Evolutionary conservation across 2,888 invertebrate species (phyloP).

Genomic region (Acronicta alni): DNA sequence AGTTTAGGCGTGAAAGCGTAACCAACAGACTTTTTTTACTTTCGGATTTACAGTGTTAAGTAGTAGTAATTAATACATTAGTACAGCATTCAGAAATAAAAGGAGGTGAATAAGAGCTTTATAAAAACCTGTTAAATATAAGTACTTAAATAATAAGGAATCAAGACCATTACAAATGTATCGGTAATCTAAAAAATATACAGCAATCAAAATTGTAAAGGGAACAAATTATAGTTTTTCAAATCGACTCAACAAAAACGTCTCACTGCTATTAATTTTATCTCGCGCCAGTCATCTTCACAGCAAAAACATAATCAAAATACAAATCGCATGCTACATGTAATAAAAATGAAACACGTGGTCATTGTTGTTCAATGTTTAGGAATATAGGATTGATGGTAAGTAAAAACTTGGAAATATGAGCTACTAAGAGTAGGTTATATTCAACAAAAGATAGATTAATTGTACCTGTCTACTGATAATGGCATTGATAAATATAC

Average conservation of each 20-base stretch:
- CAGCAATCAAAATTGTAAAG: slow-evolving; percentile 33
- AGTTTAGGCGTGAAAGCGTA: too few species aligned
- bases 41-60: too few species aligned
- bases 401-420: slow-evolving; percentile 5
- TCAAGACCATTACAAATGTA: slow-evolving; percentile 38
- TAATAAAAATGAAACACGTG: slow-evolving; percentile 47
- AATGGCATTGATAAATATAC: background rate
- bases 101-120: background rate
- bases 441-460: slow-evolving; percentile 11
- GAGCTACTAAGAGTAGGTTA: slow-evolving; percentile 5
- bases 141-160: slow-evolving; percentile 29
- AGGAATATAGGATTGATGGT: slow-evolving; percentile 19
- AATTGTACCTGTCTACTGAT: background rate
- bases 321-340: slow-evolving; percentile 27
- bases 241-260: slow-evolving; percentile 25
- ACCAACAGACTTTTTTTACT: too few species aligned
- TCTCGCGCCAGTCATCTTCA: slow-evolving; percentile 42
- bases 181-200: slow-evolving; percentile 36
- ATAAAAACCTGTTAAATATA: background rate
- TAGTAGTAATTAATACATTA: too few species aligned
- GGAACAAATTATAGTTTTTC: slow-evolving; percentile 28
- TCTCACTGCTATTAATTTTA: slow-evolving; percentile 58
- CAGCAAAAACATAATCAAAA: slow-evolving; percentile 49
- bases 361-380: slow-evolving; percentile 41
- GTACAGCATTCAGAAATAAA: background rate